Conservation (phyloP, 2,113 vertebrate species). For the Progne subis region DNA sequence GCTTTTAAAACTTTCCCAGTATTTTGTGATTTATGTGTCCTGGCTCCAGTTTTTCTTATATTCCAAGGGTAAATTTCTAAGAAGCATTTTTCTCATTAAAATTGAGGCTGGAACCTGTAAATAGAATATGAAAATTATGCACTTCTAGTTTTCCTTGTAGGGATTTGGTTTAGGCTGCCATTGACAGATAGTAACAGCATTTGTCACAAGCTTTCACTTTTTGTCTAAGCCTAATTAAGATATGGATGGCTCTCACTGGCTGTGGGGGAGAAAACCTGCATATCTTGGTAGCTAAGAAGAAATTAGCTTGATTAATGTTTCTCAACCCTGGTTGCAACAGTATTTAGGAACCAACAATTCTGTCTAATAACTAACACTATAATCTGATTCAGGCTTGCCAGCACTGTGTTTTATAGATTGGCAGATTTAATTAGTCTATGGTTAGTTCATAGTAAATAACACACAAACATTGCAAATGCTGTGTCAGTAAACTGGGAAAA, state of each 20-base stretch:
- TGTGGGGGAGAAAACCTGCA: neutral
- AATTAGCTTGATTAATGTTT: neutral
- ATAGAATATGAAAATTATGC: neutral
- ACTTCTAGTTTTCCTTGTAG: neutral
- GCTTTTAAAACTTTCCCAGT: neutral
- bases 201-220: neutral
- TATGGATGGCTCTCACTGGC: neutral
- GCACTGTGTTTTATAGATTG: neutral
- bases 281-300: neutral
- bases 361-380: neutral
- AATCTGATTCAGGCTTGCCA: neutral
- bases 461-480: neutral
- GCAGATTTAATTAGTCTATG: neutral
- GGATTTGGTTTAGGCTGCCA: neutral
- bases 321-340: neutral
- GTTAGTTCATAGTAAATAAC: neutral
- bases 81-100: neutral
- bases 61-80: neutral
- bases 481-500: neutral
- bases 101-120: neutral
- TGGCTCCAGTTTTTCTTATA: neutral
- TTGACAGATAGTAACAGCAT: neutral
- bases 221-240: neutral
- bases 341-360: neutral
- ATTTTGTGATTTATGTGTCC: neutral